Base-by-base conservation (phyloP, 2,113 vertebrate genomes). In the Melanerpes formicivorus region DNA sequence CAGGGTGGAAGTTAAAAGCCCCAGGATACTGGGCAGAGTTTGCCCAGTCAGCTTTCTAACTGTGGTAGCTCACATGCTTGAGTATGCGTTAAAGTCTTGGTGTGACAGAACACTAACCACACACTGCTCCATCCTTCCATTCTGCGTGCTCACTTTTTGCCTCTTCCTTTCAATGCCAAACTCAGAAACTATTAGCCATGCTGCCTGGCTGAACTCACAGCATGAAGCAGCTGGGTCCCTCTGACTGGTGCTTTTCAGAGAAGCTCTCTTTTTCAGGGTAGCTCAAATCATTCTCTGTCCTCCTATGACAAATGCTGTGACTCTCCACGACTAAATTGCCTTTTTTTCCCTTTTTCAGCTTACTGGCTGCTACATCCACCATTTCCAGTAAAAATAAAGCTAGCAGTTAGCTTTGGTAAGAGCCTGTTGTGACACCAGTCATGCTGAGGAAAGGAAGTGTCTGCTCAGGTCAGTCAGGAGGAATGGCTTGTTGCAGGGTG, bases 351-450 rank as follows among this genome's bases (percentile, higher is more conserved):
- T 65, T 90, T 64, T 87, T 72, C 11, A 80, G 32, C 72, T 72
- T 29, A 65, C 30, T 88, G 72, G 56, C n/a, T 70, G 19, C 64
- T 50, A 72, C 26, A 77, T 74, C 60, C 42, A 66, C 88, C 8
- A 48, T 80, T 93, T 77, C 70, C 73, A 77, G 25, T 80, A 46
- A 80, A 82, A 91, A 71, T 40, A 83, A 88, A 88, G 37, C 34
- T n/a, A 32, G 73, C 54, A 27, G 42, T 75, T 90, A 21, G 32
- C 86, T 78, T 40, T n/a, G 32, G 30, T 59, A 52, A 37, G 54
- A 71, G 18, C 26, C 19, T 0, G 2, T 30, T 19, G 21, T 34
- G 42, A 37, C 76, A 59, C 21, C 6, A 12, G 1, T 63, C 0
- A 4, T 55, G 69, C 76, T 66, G 77, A 42, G 60, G 59, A 55